Evolutionary conservation across 2,113 vertebrate species (phyloP).

Genomic region (Apus apus): DNA sequence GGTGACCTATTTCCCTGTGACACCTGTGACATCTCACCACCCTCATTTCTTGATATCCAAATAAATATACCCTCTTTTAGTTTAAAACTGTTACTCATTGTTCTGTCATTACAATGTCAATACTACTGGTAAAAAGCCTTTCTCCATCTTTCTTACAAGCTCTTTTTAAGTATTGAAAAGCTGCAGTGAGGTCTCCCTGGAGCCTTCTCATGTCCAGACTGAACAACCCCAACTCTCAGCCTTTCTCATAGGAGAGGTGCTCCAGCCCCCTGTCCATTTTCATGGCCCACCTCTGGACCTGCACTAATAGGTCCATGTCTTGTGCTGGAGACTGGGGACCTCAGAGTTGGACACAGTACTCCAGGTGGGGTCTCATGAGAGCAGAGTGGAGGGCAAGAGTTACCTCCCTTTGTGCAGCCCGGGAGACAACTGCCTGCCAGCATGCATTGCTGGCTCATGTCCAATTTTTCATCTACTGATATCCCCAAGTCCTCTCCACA

Average conservation of each 20-base stretch:
- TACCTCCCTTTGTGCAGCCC: background rate
- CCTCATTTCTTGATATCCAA: background rate
- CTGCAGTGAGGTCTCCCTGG: fast-evolving
- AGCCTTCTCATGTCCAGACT: background rate
- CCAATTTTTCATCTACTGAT: background rate
- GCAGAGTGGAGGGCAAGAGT: background rate
- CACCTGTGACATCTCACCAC: background rate
- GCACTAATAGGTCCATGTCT: background rate
- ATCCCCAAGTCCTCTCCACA: background rate
- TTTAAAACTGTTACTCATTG: background rate
- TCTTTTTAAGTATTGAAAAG: background rate
- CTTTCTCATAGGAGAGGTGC: background rate
- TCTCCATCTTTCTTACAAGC: background rate
- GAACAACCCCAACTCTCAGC: background rate
- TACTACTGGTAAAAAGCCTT: background rate
- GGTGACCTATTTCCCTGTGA: background rate
- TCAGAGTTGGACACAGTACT: background rate
- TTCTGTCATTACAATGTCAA: background rate
- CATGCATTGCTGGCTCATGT: no score
- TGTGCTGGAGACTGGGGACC: background rate
- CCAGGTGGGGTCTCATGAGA: background rate
- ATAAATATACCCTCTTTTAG: background rate
- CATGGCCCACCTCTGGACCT: background rate
- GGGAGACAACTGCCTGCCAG: background rate
- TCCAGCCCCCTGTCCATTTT: background rate